These are phyloP conservation scores for Ceyx cyanopectus DNA, from an alignment of 2,113 vertebrate species.

Conservation along the genomic window DNA sequence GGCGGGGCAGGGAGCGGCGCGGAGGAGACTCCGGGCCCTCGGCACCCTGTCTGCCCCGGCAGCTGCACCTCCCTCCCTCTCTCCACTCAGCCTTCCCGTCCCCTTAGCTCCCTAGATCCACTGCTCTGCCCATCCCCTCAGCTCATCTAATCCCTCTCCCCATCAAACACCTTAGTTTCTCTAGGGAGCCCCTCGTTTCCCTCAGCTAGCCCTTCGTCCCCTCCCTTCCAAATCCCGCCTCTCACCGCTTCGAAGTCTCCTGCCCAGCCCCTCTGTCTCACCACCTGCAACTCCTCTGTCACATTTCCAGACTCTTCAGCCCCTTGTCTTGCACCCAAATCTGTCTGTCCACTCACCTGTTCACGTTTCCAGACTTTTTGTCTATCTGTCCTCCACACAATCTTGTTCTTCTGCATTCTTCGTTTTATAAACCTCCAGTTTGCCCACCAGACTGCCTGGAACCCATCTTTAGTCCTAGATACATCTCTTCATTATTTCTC, in stretches of 20 bases:
- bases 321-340: neutral
- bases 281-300: neutral
- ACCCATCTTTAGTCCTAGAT: neutral
- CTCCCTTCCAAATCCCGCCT: neutral
- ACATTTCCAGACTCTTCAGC: neutral
- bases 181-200: neutral
- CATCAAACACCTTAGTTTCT: neutral
- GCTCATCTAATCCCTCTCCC: neutral
- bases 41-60: neutral
- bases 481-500: fast-evolving
- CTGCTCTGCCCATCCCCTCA: neutral
- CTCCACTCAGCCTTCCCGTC: neutral
- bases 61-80: neutral
- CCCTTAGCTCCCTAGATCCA: no score
- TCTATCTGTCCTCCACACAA: neutral
- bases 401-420: neutral
- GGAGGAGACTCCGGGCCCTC: neutral
- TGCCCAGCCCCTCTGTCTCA: neutral
- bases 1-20: neutral
- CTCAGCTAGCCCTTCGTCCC: neutral
- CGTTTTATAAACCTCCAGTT: neutral
- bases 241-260: neutral
- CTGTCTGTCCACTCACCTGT: fast-evolving
- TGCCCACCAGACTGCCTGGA: neutral
- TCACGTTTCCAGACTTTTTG: neutral